Evolutionary conservation across 2,888 invertebrate genomes (phyloP), one percentile per base, ranked within the genome.

Genomic region (Cremastinae sp.): DNA sequence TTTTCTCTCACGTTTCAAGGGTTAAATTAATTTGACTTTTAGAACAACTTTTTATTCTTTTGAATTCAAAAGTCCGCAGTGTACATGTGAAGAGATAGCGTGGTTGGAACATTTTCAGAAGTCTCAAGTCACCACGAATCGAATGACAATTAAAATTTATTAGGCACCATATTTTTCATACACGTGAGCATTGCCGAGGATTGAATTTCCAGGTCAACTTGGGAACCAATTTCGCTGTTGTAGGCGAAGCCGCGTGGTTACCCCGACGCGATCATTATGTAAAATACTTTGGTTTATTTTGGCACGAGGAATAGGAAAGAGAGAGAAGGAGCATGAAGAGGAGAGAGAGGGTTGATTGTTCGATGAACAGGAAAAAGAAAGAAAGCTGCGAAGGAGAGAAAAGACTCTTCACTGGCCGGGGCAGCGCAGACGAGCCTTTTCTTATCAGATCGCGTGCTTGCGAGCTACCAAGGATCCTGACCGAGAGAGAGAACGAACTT

Each of bases 241-340:
- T 66, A 61, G 69, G 65, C 74, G 45, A 66, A 61, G 14, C 51
- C 39, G 18, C 66, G 78, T 71, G 73, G 79, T 70, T 80, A 79
- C 78, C 81, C 79, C 79, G 81, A 80, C 79, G 81, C 82, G 81
- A 78, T 81, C 88, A 86, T 88, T 88, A 88, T 87, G 88, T 85
- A 87, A 88, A 88, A 85, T 84, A 83, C 87, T 86, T 85, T 84
- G 86, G 86, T 88, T 88, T 86, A 88, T 88, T 88, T 88, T 85
- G 76, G 73, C 73, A 77, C 69, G 75, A 83, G 83, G 83, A 71
- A 64, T 20, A 56, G 53, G 20, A 61, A 55, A 28, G 55, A 53
- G 47, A 56, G 51, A 41, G 35, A 61, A 49, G 47, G 66, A 12
- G 62, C 12, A 20, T 43, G 41, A 43, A 37, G 49, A 12, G 62